Evolutionary conservation across 2,113 vertebrate species (phyloP), one percentile per base, ranked within the genome.

Genomic region (Siphamia tubifer): DNA sequence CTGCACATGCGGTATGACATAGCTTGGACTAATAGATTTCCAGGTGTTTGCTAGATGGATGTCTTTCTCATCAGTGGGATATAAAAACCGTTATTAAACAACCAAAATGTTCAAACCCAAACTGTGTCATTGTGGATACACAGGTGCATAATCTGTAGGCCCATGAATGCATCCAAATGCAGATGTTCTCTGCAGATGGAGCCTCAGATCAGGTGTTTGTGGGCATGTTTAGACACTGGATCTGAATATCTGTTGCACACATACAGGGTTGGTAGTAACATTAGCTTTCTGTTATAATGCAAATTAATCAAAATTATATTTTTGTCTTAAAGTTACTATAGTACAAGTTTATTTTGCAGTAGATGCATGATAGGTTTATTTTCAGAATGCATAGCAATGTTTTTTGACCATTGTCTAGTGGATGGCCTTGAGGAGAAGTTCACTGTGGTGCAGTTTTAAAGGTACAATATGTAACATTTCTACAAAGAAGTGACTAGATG

Each of bases 1-100:
- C 49, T 63, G 63, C 65, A 79, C 71, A 73, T 69, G 62, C 53
- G 51, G 68, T 39, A 40, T 77, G 68, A 67, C 68, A 57, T 56
- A 38, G 69, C 54, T 67, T 4, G 25, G n/a, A n/a, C n/a, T n/a
- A n/a, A n/a, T n/a, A n/a, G n/a, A n/a, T n/a, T n/a, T n/a, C n/a
- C n/a, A n/a, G n/a, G n/a, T n/a, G n/a, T n/a, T n/a, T n/a, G n/a
- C n/a, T n/a, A n/a, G n/a, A n/a, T n/a, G n/a, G n/a, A n/a, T n/a
- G n/a, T n/a, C n/a, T n/a, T n/a, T n/a, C n/a, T n/a, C n/a, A n/a
- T n/a, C n/a, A n/a, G n/a, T n/a, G n/a, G n/a, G n/a, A n/a, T n/a
- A n/a, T n/a, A n/a, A n/a, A n/a, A n/a, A n/a, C n/a, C n/a, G n/a
- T n/a, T n/a, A n/a, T n/a, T n/a, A n/a, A n/a, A n/a, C n/a, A n/a